Evolutionary conservation across 2,113 vertebrate species (phyloP).

Genomic region (mouse (Mus musculus)): GRCm39 chr1:126138501-126139000

Average conservation of each 20-base stretch:
- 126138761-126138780: background rate
- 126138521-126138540: background rate
- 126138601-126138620: background rate
- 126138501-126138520: background rate
- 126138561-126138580: background rate
- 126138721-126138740: background rate
- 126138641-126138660: background rate
- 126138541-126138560: background rate
- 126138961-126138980: background rate
- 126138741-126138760: background rate
- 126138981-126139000: background rate
- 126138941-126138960: background rate
- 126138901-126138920: background rate
- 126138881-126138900: too few species aligned
- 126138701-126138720: background rate
- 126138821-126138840: background rate
- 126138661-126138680: background rate
- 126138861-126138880: background rate
- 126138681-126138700: background rate
- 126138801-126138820: background rate
- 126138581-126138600: constrained; percentile 33
- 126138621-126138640: background rate
- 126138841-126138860: background rate
- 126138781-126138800: background rate
- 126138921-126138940: background rate